These are phyloP conservation scores for Amphiprion clarkii DNA, from an alignment of 2,797 vertebrate genomes.

Conservation along the genomic window DNA sequence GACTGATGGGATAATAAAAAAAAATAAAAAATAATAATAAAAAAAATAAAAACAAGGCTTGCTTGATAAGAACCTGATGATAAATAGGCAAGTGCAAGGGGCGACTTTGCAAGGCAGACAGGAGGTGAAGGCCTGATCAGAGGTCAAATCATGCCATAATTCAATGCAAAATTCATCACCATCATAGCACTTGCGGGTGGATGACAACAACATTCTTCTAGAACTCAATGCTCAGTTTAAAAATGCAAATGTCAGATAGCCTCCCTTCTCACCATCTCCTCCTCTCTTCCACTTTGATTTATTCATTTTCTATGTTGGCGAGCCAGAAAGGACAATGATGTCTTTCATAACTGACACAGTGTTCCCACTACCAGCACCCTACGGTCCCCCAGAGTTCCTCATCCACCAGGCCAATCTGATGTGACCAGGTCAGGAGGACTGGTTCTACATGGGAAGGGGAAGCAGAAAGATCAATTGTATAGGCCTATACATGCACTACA, in stretches of 20 bases:
- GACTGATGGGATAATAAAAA: neutral
- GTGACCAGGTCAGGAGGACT: constrained; percentile 63
- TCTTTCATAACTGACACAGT: constrained; percentile 76
- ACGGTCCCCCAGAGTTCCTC: constrained; percentile 67
- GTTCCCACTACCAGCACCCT: constrained; percentile 75
- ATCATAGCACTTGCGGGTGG: constrained; percentile 44
- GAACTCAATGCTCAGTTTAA: constrained; percentile 65
- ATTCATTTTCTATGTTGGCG: constrained; percentile 82
- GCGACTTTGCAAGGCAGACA: neutral
- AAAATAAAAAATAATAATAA: too few relatives aligned
- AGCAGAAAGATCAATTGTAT: constrained; percentile 14
- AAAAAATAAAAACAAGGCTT: neutral
- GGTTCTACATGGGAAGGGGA: constrained; percentile 37
- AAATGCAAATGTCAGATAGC: constrained; percentile 81
- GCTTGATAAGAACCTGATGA: neutral
- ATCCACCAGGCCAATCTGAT: constrained; percentile 57
- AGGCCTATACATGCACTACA: neutral
- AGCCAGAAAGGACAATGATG: constrained; percentile 77
- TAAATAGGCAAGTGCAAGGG: constrained; percentile 7
- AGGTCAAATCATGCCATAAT: constrained; percentile 40
- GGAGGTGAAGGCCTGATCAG: constrained; percentile 38
- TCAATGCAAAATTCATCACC: constrained; percentile 48
- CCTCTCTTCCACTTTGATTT: constrained; percentile 81
- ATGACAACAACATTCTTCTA: constrained; percentile 73
- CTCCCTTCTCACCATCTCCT: constrained; percentile 36